phyloP scores from a whole-genome alignment of 2,113 vertebrate genomes.

The Marmota monax region DNA sequence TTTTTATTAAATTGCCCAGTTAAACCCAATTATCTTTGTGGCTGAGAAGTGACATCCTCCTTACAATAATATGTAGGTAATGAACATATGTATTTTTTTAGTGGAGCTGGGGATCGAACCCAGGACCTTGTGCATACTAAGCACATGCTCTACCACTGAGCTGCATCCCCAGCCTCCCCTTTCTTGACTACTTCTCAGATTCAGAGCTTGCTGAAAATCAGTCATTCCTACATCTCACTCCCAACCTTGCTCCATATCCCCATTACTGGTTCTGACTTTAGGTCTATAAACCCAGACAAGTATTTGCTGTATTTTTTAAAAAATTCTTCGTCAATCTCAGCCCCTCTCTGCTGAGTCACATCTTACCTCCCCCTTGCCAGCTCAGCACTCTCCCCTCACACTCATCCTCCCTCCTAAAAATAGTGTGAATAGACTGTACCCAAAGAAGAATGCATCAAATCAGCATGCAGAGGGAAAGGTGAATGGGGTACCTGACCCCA shows the following conservation, averaged over 20 bases:
- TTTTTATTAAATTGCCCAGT: conserved; percentile 24
- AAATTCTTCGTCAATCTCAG: too few species aligned
- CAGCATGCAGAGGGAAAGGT: too few species aligned
- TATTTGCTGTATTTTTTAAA: not conserved
- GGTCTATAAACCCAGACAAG: not conserved
- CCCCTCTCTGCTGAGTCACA: too few species aligned
- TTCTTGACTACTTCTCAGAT: not conserved
- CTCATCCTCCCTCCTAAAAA: too few species aligned
- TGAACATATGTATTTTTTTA: not conserved
- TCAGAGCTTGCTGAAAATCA: not conserved
- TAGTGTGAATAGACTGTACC: too few species aligned
- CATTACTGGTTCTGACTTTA: not conserved
- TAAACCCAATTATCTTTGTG: conserved; percentile 10
- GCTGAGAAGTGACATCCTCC: not conserved
- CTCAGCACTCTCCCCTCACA: too few species aligned
- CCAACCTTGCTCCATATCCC: not conserved
- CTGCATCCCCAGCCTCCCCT: not conserved
- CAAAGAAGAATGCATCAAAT: too few species aligned
- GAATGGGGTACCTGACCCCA: too few species aligned
- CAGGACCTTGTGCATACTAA: too few species aligned
- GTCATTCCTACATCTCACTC: not conserved
- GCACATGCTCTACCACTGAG: not conserved
- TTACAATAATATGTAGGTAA: not conserved
- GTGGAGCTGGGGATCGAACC: not conserved
- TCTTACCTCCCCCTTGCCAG: not conserved